Base-by-base conservation (phyloP, 2,797 vertebrate species). In the Sebastes steindachneri region DNA sequence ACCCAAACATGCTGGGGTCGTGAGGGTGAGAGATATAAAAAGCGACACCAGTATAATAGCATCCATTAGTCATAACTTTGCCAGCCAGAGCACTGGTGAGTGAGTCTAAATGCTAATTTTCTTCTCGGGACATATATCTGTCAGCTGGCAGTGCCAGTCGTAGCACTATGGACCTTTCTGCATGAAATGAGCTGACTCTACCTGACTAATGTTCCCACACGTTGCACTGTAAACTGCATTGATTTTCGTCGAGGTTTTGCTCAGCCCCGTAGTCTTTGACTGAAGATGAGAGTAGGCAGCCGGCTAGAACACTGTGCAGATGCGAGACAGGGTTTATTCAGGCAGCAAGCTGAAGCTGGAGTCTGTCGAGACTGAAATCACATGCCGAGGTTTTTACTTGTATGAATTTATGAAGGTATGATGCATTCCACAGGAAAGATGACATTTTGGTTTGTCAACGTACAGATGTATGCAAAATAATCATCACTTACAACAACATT, bases 61-160 rank as follows among this genome's bases (percentile, higher is more conserved):
- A 59, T 83, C 79, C 72, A 80, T 84, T 76, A 41, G 55, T 83
- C 74, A 81, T 82, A 84, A 80, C 69, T 68, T 74, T 68, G 41
- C 74, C 57, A 77, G 79, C 68, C 73, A 59, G 76, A 68, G 80
- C 54, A 81, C 37, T 19, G 51, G 17, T 51, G 64, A 67, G 35
- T 91, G 64, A 67, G 41, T 91, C 75, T 83, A 90, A 90, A 90
- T 90, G 85, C 84, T 81, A 82, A 88, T 89, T 67, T 75, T 84
- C 59, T 76, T 73, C 25, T 11, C 12, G n/a, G 69, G 57, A 81
- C 58, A n/a, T 88, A 86, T 88, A 80, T 90, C 79, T 84, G 72
- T 78, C 79, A 68, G 75, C 70, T 57, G 7, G 57, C 76, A 28
- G 73, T 51, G 48, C 55, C 79, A 41, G 15, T 63, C 7, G 4